A percentile compares a stretch with the other conserved stretches of the same genome.
Conservation (phyloP, 2,888 invertebrate species). For the Andrena camellia region DNA sequence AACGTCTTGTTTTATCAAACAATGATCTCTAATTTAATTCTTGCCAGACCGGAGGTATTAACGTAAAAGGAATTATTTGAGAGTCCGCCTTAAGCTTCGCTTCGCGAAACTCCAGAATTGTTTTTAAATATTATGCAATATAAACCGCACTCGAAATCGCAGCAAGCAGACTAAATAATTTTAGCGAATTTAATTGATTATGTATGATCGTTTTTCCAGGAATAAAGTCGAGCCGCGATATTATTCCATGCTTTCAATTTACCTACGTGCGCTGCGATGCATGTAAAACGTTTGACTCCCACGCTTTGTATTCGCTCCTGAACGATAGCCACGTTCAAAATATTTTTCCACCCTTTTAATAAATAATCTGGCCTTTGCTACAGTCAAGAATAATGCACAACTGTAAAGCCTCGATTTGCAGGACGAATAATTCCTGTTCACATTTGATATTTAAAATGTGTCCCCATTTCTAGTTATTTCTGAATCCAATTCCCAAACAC, state of each 20-base stretch:
- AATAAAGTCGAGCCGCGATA: no score
- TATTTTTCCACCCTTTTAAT: conserved; percentile 21
- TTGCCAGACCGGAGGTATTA: background rate
- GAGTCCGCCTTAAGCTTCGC: background rate
- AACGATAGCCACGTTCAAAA: conserved; percentile 17
- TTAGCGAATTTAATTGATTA: no score
- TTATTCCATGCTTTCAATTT: no score
- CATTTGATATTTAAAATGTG: conserved; percentile 1
- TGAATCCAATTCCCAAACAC: background rate
- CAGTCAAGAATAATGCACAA: background rate
- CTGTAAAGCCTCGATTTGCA: background rate
- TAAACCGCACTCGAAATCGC: background rate
- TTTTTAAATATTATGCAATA: background rate
- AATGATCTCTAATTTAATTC: conserved; percentile 12
- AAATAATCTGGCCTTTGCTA: conserved; percentile 16
- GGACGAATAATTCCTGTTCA: conserved; percentile 21
- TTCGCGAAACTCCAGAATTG: background rate
- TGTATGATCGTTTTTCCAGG: no score
- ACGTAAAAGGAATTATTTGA: background rate
- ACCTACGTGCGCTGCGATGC: no score
- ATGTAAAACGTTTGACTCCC: background rate
- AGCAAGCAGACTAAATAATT: no score
- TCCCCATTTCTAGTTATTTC: conserved; percentile 18
- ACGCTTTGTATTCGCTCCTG: conserved; percentile 1
- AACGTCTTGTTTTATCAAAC: conserved; percentile 21